Conservation (phyloP, 1,140 invertebrate species). For the Atta texana region DNA sequence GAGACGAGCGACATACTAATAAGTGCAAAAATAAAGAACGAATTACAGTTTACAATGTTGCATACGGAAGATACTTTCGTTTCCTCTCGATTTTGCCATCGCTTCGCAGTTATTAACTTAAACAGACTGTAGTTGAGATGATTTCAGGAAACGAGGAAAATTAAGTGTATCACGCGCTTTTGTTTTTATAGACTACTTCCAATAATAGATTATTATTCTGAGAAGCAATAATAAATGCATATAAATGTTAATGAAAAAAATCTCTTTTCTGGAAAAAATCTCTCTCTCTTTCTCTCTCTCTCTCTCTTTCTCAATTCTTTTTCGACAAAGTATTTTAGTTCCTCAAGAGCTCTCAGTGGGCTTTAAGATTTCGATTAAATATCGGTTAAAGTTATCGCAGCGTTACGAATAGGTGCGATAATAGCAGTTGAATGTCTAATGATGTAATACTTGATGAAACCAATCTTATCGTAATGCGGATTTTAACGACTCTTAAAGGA, state of each 20-base stretch:
- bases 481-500: slow-evolving; percentile 21
- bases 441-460: slow-evolving; percentile 23
- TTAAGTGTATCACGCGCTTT: slow-evolving; percentile 46
- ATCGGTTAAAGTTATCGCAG: slow-evolving; percentile 9
- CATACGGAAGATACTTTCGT: slow-evolving; percentile 44
- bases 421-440: slow-evolving; percentile 19
- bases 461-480: slow-evolving; percentile 19
- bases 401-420: not conserved
- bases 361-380: slow-evolving; percentile 3
- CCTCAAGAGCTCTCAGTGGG: not conserved
- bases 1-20: slow-evolving; percentile 9
- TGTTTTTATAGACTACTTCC: slow-evolving; percentile 35
- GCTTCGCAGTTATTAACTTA: slow-evolving; percentile 39
- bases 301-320: not conserved
- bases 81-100: slow-evolving; percentile 35
- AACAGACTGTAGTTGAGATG: slow-evolving; percentile 35
- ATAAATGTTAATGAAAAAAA: not conserved
- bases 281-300: not conserved
- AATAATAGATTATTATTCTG: slow-evolving; percentile 7
- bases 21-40: slow-evolving; percentile 32
- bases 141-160: slow-evolving; percentile 53
- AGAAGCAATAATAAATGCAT: not conserved
- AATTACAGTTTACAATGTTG: slow-evolving; percentile 29
- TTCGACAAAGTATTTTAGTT: not conserved
- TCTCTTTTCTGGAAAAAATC: not conserved